Percentiles rank a stretch among this genome's conserved stretches.
phyloP scores from a whole-genome alignment of 2,888 invertebrate genomes.

The Melanophora roralis region DNA sequence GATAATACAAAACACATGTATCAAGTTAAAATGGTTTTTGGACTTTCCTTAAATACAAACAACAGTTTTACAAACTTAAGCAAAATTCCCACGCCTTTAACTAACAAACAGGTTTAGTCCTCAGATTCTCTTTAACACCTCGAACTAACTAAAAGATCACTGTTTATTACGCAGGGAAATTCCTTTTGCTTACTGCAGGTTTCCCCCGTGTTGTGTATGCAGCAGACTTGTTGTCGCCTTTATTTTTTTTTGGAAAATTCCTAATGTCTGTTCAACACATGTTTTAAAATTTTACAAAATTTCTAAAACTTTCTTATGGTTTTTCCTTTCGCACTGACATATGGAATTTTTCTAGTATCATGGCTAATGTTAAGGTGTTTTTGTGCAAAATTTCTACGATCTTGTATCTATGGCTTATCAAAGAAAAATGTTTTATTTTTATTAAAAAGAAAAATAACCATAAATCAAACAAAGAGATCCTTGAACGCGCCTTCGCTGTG shows the following conservation, averaged over 20 bases:
- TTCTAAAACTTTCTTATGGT: conserved; percentile 42
- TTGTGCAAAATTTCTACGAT: conserved; percentile 32
- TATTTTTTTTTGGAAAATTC: not conserved
- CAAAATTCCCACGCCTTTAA: conserved; percentile 70
- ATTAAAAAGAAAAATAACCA: conserved; percentile 13
- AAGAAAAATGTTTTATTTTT: conserved; percentile 39
- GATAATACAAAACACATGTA: conserved; percentile 68
- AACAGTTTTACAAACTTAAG: conserved; percentile 65
- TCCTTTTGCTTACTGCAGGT: conserved; percentile 52
- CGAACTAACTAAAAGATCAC: not conserved
- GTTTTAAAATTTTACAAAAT: conserved; percentile 28
- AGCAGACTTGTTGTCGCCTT: conserved; percentile 68
- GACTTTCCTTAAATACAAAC: conserved; percentile 66
- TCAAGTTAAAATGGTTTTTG: conserved; percentile 62
- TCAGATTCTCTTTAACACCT: conserved; percentile 9
- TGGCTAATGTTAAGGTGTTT: not conserved
- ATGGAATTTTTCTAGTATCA: conserved; percentile 65
- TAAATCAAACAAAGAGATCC: conserved; percentile 7
- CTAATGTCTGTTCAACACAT: conserved; percentile 54
- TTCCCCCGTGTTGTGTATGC: conserved; percentile 11
- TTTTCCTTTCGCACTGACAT: conserved; percentile 56
- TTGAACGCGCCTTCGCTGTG: conserved; percentile 31
- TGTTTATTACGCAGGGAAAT: conserved; percentile 64
- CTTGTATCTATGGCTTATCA: conserved; percentile 29
- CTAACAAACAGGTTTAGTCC: conserved; percentile 22